phyloP scores from a whole-genome alignment of 2,113 vertebrate genomes.

The Semnornis frantzii region DNA sequence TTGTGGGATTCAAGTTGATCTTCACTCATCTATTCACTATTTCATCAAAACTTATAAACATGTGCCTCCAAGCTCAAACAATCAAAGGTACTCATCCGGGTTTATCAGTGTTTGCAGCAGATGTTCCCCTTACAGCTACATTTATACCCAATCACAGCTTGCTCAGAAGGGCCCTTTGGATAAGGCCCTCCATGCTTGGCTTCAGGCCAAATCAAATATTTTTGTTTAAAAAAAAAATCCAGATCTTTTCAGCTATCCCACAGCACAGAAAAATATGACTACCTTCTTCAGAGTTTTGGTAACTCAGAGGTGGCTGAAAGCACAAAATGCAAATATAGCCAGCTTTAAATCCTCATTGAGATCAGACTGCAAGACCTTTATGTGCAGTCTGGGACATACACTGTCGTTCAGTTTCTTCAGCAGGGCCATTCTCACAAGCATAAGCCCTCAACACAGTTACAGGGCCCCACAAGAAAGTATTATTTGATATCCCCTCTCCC shows the following conservation, averaged over 20 bases:
- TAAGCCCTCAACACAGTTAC: neutral
- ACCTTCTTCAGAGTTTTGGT: neutral
- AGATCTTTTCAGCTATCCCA: neutral
- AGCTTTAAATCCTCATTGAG: neutral
- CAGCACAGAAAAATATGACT: neutral
- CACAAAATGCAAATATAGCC: neutral
- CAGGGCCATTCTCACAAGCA: neutral
- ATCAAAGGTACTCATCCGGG: neutral
- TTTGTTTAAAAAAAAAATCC: neutral
- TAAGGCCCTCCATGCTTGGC: neutral
- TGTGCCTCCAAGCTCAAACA: neutral
- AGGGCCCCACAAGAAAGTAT: neutral
- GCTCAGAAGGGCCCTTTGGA: neutral
- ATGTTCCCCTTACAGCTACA: constrained; percentile 5
- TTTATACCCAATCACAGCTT: neutral
- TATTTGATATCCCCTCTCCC: neutral
- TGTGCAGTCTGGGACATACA: neutral
- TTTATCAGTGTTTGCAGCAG: neutral
- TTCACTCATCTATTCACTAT: neutral
- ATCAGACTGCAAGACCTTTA: neutral
- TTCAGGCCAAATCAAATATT: neutral
- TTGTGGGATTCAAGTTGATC: neutral
- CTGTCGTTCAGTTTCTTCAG: neutral
- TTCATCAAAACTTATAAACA: neutral
- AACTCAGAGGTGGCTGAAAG: neutral